phyloP scores from a whole-genome alignment of 2,888 invertebrate genomes.

The Hetaerina titia region DNA sequence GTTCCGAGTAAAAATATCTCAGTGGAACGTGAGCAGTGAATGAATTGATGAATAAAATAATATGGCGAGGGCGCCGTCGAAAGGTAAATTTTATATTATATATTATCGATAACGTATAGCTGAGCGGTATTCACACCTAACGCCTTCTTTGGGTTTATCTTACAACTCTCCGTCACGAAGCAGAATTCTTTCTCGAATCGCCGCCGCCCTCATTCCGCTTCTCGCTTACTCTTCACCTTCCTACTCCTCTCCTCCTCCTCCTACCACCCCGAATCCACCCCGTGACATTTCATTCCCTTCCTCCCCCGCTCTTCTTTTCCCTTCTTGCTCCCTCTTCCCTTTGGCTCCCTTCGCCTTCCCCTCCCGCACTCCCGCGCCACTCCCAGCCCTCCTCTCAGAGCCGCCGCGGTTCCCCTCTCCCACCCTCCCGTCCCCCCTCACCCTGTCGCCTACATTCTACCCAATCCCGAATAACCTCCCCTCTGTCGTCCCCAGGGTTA shows the following conservation, averaged over 20 bases:
- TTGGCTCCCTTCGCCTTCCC: not conserved
- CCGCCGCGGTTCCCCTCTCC: not conserved
- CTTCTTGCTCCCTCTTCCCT: too few relatives aligned
- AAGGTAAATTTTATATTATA: too few relatives aligned
- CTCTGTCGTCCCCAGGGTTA: not conserved
- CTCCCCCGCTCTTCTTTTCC: not conserved
- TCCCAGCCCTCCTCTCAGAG: not conserved
- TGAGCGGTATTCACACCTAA: not conserved
- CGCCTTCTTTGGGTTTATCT: not conserved
- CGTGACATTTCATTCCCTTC: slow-evolving; percentile 1
- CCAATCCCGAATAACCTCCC: too few relatives aligned
- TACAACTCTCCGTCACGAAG: not conserved
- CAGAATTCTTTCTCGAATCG: not conserved
- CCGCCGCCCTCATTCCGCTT: not conserved
- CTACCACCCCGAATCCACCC: not conserved
- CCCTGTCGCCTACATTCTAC: not conserved
- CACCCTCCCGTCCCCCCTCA: not conserved
- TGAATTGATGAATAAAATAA: too few relatives aligned
- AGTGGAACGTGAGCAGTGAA: too few relatives aligned
- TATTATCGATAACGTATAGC: not conserved
- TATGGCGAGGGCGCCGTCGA: too few relatives aligned
- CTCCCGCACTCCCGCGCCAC: not conserved
- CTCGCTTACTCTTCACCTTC: not conserved
- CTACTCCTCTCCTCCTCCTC: not conserved
- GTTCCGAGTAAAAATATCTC: too few relatives aligned